Conservation (phyloP, 2,797 vertebrate genomes). For the Tenualosa thibaudeaui region DNA sequence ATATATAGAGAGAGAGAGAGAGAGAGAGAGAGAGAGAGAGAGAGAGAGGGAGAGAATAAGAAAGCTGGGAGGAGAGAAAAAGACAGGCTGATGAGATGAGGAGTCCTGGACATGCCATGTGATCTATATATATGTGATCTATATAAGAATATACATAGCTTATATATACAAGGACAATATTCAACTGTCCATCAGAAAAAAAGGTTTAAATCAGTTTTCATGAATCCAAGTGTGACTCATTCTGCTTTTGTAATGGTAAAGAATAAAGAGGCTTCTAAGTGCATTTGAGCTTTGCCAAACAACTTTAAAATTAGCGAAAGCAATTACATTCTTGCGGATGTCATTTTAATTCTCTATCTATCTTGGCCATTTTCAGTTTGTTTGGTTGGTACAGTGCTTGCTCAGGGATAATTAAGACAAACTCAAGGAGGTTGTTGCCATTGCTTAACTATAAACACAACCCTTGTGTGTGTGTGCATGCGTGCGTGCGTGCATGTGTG, state of each 20-base stretch:
- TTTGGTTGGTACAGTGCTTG: neutral
- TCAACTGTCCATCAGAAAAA: neutral
- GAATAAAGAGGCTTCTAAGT: neutral
- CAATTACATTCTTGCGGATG: neutral
- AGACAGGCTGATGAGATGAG: neutral
- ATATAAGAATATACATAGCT: too few relatives aligned
- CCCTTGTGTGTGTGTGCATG: slow-evolving; percentile 8
- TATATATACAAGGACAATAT: too few relatives aligned
- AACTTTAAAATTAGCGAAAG: neutral
- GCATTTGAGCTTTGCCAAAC: neutral
- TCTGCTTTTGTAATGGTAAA: neutral
- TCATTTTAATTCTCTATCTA: neutral
- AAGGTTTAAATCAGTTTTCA: slow-evolving; percentile 1
- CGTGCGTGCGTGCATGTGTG: neutral
- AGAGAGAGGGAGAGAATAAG: neutral
- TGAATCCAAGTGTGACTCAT: neutral
- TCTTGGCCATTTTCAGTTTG: neutral
- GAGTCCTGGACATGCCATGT: neutral
- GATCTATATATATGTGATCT: neutral
- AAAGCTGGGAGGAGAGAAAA: neutral
- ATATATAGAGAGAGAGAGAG: neutral
- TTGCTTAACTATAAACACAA: neutral
- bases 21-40: neutral
- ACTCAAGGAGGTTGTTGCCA: neutral
- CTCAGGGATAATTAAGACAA: slow-evolving; percentile 9